Conservation (phyloP, 92 coral and sea anemone genomes). For the Epizoanthus ramosus region DNA sequence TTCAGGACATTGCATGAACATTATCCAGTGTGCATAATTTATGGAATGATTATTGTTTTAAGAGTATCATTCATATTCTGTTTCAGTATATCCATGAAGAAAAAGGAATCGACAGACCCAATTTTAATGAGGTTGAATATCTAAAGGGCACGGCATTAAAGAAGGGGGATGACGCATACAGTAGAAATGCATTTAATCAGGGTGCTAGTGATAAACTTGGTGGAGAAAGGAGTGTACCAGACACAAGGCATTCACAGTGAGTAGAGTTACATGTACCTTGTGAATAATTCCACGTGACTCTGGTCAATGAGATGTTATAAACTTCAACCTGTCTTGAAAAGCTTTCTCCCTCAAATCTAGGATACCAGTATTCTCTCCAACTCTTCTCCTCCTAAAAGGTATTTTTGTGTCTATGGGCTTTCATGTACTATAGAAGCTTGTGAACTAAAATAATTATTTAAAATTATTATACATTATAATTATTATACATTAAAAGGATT, state of each 20-base stretch:
- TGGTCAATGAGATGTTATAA: too few species aligned
- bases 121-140: slow-evolving; percentile 67
- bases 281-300: too few species aligned
- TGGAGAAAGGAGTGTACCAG: slow-evolving; percentile 89
- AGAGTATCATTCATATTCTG: background rate
- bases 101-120: slow-evolving; percentile 72
- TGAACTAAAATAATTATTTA: too few species aligned
- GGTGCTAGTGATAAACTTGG: slow-evolving; percentile 86
- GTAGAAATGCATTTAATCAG: slow-evolving; percentile 91
- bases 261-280: slow-evolving; percentile 7
- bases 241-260: slow-evolving; percentile 91
- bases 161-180: slow-evolving; percentile 81
- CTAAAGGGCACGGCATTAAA: slow-evolving; percentile 76
- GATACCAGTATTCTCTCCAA: too few species aligned
- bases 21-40: background rate
- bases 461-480: too few species aligned
- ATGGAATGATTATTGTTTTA: background rate
- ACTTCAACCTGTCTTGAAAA: too few species aligned
- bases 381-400: too few species aligned
- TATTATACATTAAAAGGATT: too few species aligned
- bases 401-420: too few species aligned
- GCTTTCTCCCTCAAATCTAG: too few species aligned
- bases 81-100: slow-evolving; percentile 76
- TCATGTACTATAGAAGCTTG: too few species aligned
- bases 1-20: too few species aligned